Conservation (phyloP, 2,797 vertebrate genomes). For the Enteromius radiatus region DNA sequence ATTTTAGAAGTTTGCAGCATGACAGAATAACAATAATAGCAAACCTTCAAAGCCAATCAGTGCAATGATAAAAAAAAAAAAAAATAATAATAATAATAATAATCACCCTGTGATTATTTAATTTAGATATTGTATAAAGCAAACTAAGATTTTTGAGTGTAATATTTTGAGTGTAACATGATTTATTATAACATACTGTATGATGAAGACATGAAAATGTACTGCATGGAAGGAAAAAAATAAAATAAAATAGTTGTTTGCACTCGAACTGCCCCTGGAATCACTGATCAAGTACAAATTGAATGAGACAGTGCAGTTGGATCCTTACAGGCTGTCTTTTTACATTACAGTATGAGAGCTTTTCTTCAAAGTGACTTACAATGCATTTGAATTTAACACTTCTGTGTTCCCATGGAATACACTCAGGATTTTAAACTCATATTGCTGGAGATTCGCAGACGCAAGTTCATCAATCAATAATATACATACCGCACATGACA, state of each 20-base stretch:
- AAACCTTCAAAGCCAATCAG: background rate
- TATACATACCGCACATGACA: background rate
- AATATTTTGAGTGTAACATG: background rate
- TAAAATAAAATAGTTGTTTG: background rate
- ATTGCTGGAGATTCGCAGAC: background rate
- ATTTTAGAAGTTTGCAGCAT: background rate
- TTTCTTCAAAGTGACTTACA: conserved; percentile 9
- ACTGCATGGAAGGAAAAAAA: background rate
- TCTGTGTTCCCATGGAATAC: background rate
- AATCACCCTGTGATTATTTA: background rate
- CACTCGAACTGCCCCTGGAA: background rate
- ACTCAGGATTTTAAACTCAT: background rate
- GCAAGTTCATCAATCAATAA: background rate
- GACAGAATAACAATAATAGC: background rate
- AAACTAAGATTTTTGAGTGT: background rate
- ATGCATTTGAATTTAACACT: background rate
- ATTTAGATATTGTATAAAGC: background rate
- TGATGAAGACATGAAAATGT: background rate
- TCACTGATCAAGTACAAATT: background rate
- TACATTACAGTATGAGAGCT: background rate
- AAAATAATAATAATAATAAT: too few species aligned
- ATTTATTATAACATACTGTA: background rate
- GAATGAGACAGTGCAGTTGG: background rate
- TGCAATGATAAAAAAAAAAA: background rate
- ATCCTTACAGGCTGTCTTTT: background rate